Evolutionary conservation across 1,140 invertebrate species (phyloP).

Genomic region (Anastrepha obliqua): DNA sequence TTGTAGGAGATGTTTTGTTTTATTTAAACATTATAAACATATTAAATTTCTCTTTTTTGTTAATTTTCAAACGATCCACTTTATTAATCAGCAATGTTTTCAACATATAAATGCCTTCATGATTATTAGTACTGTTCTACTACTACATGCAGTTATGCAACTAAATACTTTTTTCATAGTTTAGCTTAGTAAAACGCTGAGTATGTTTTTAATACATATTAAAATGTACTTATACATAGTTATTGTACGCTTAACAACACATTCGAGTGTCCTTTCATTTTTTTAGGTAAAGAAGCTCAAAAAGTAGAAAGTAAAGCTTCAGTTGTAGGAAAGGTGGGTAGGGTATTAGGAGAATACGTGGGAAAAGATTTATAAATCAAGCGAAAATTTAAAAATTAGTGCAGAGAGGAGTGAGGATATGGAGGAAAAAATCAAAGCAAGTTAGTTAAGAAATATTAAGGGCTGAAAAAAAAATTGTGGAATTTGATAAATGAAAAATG

Average conservation of each 20-base stretch:
- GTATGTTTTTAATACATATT: not conserved
- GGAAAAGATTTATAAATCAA: not conserved
- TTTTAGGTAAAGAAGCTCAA: not conserved
- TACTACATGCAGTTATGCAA: not conserved
- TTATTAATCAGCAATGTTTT: constrained; percentile 14
- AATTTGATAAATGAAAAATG: too few species aligned
- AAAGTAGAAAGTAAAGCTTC: not conserved
- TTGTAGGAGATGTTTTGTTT: too few species aligned
- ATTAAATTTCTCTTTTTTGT: not conserved
- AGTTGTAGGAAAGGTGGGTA: not conserved
- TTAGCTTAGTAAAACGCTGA: not conserved
- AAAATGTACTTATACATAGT: constrained; percentile 29
- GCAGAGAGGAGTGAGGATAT: not conserved
- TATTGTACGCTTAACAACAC: constrained; percentile 36
- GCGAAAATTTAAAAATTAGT: not conserved
- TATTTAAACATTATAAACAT: not conserved
- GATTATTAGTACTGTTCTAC: not conserved
- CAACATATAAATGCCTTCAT: not conserved
- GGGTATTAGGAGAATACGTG: not conserved
- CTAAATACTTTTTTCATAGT: not conserved
- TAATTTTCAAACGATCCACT: not conserved
- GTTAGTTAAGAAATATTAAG: too few species aligned
- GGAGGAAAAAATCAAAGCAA: not conserved
- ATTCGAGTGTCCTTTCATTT: not conserved
- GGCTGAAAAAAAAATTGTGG: too few species aligned